Percentiles rank a stretch among this genome's conserved stretches.
phyloP scores from a whole-genome alignment of 2,888 invertebrate genomes.

The Notodonta ziczac region DNA sequence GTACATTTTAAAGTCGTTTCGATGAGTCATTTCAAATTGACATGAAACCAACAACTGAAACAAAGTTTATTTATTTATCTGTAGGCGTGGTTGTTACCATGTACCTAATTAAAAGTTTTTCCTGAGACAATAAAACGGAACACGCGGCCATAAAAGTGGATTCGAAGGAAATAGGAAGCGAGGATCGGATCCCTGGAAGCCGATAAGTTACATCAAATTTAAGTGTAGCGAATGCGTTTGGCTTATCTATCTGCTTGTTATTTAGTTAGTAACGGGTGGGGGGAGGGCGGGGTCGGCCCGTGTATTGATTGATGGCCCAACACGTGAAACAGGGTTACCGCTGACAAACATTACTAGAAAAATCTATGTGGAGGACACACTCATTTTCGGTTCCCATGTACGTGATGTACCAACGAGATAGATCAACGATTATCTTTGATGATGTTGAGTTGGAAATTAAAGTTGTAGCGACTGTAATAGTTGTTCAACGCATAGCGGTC shows the following conservation, averaged over 20 bases:
- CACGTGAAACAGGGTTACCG: constrained; percentile 55
- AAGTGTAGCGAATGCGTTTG: constrained; percentile 58
- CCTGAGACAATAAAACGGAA: constrained; percentile 37
- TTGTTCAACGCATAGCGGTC: constrained; percentile 42
- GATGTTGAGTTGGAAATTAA: not conserved
- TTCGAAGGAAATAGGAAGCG: constrained; percentile 25
- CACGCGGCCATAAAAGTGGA: constrained; percentile 18
- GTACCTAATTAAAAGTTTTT: constrained; percentile 51
- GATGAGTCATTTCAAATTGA: constrained; percentile 22
- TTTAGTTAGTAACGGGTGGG: constrained; percentile 56
- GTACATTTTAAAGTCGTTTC: constrained; percentile 8
- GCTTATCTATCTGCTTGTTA: constrained; percentile 58
- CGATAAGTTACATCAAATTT: constrained; percentile 53
- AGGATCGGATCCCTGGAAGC: constrained; percentile 23
- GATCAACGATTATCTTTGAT: not conserved
- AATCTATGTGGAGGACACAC: constrained; percentile 13
- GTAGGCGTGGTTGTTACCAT: constrained; percentile 13
- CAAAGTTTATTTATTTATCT: constrained; percentile 26
- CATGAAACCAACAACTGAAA: constrained; percentile 24
- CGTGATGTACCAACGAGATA: not conserved
- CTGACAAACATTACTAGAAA: constrained; percentile 42
- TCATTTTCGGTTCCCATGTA: not conserved
- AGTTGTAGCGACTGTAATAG: constrained; percentile 1
- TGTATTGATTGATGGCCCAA: constrained; percentile 68
- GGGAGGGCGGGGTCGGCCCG: constrained; percentile 37